Base-by-base conservation (phyloP, 2,113 vertebrate species). In the Procapra przewalskii region DNA sequence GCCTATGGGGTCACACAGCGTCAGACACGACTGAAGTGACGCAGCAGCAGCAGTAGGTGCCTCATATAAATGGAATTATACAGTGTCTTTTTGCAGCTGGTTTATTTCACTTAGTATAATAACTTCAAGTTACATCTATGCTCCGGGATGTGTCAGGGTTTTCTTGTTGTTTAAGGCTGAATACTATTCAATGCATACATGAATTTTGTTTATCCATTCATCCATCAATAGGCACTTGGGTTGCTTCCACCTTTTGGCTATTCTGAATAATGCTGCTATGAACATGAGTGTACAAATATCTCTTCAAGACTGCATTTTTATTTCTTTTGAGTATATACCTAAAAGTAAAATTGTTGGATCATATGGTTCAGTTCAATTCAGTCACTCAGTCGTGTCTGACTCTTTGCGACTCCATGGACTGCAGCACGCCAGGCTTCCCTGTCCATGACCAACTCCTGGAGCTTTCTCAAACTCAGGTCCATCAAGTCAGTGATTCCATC, bases 161-260 rank as follows among this genome's bases (percentile, higher is more conserved):
- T n/a, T n/a, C 23, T 92, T 88, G 43, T 14, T 45, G 86, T 91
- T 85, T 52, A 40, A 62, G 60, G 19, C 29, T 90, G 36, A 90
- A 55, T 55, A 88, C 54, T 81, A n/a, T 52, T 82, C 48, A 31
- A 3, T 57, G 4, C 17, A 23, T 36, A 36, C 0, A 16, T 27
- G 5, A 33, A 55, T 87, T 87, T 92, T 85, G 54, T 89, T 92
- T 97, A 36, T 45, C 60, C 14, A 33, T 25, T 48, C 48, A 33
- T 17, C 25, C 27, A 40, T 23, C 25, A 11, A 1, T 77, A 50
- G 62, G 23, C 31, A 31, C 3, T 88, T 77, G 33, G 3, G 33
- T 52, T 86, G 16, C 40, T 84, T 71, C 43, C 5, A 48, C 13
- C 15, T 92, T 90, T 94, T 59, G n/a, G 15, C 21, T 29, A 25